Evolutionary conservation across 2,797 vertebrate species (phyloP).

Genomic region (Esox masquinongy): DNA sequence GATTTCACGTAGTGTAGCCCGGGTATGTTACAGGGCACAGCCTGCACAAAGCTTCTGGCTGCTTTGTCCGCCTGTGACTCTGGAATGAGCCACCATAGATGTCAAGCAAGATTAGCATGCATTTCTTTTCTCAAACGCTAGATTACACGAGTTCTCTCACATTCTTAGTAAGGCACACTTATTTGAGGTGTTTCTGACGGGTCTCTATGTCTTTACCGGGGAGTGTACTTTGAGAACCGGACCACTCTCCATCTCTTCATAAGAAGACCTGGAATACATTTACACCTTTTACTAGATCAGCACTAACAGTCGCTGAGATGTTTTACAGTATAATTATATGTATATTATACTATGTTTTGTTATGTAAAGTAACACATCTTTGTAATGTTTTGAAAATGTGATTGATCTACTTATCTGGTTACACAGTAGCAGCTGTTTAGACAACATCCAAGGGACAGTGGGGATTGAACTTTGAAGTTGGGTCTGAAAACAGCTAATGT

Average conservation of each 20-base stretch:
- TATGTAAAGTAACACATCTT: neutral
- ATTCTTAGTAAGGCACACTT: neutral
- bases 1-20: neutral
- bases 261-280: too few relatives aligned
- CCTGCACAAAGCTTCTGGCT: neutral
- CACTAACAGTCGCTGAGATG: neutral
- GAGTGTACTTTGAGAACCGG: too few relatives aligned
- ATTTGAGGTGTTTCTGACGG: neutral
- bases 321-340: neutral
- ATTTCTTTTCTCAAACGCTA: neutral
- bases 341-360: neutral
- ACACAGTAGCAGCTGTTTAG: neutral
- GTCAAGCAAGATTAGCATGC: constrained; percentile 16
- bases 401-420: neutral
- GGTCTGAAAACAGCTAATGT: neutral
- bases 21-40: neutral
- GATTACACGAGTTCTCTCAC: neutral
- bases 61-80: constrained; percentile 24
- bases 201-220: neutral
- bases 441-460: neutral
- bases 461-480: neutral
- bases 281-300: neutral
- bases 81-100: constrained; percentile 22
- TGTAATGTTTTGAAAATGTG: neutral
- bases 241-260: too few relatives aligned